Evolutionary conservation across 2,797 vertebrate species (phyloP).

Genomic region (Galago senegalensis): DNA sequence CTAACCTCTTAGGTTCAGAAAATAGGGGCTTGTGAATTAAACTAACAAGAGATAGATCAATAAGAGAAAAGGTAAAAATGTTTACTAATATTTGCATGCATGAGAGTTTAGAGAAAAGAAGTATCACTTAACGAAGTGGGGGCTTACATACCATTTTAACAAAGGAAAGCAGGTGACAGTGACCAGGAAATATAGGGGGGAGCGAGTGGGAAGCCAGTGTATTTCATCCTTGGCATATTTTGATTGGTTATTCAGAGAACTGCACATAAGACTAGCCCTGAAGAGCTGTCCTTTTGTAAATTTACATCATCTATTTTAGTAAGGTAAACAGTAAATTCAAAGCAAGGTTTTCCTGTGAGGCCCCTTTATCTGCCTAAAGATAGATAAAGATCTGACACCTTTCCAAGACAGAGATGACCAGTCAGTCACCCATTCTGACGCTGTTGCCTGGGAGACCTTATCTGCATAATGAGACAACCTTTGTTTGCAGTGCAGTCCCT

Average conservation of each 20-base stretch:
- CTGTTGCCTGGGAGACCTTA: background rate
- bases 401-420: background rate
- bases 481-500: background rate
- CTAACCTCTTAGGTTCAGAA: too few species aligned
- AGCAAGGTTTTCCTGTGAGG: background rate
- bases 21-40: background rate
- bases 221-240: background rate
- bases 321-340: background rate
- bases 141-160: background rate
- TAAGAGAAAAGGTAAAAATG: background rate
- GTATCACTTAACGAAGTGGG: background rate
- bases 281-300: background rate
- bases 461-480: too few species aligned
- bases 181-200: background rate
- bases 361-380: background rate
- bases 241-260: background rate
- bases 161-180: background rate
- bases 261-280: background rate
- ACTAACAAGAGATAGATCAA: background rate
- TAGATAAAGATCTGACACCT: background rate
- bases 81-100: background rate
- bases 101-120: background rate
- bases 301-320: background rate
- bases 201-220: background rate
- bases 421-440: background rate